Evolutionary conservation across 2,888 invertebrate species (phyloP), one percentile per base, ranked within the genome.

Genomic region (Pomacea canaliculata): DNA sequence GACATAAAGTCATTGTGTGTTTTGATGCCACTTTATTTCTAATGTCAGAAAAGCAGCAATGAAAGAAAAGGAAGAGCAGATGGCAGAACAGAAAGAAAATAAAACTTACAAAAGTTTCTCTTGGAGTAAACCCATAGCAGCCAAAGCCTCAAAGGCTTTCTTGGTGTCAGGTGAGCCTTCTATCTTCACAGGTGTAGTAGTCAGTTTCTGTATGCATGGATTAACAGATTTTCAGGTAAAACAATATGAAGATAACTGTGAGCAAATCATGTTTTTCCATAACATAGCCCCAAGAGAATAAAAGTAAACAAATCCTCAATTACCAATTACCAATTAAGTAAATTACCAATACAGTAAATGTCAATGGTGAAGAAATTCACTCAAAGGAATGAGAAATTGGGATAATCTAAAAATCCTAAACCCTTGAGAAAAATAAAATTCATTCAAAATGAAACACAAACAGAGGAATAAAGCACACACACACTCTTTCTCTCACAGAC

Each of bases 101-200:
- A 56, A 7, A 19, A 84, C 89, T 87, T 81, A 90, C 90, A 90
- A 67, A 13, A 90, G 83, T 66, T 88, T 88, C 69, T 80, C 81
- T 76, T 90, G 90, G 46, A 90, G 83, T n/a, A 82, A 79, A 16
- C 87, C 83, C 9, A 90, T 85, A 46, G 89, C 86, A 9, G 85
- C 85, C 60, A 90, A 81, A 12, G 89, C 89, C 78, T 90, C 89
- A 80, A 84, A 90, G 5, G 90, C 89, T 77, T 85, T 87, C 78
- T 86, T 83, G 51, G 86, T 84, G 78, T 89, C 86, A 16, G 87
- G 86, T 3, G 77, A 71, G 9, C 77, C 78, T 0, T 27, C 69
- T 13, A 62, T 59, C 46, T 48, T 69, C 68, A 69, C 68, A 46
- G 74, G 69, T 10, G 69, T 69, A 10, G 59, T 74, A n/a, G n/a